phyloP scores from a whole-genome alignment of 2,797 vertebrate species.

The Malacoraja senta region DNA sequence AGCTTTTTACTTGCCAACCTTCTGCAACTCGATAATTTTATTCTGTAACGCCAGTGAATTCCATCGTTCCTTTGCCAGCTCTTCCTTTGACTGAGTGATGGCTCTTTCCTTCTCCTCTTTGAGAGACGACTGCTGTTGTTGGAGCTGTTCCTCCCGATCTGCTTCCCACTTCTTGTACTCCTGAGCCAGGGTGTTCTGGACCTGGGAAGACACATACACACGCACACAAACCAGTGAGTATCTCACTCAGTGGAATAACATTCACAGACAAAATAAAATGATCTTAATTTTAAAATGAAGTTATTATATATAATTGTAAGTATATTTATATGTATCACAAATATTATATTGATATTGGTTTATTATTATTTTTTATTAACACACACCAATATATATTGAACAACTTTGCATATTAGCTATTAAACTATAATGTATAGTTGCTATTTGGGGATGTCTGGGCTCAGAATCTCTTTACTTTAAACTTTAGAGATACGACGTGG shows the following conservation, averaged over 20 bases:
- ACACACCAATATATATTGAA: too few species aligned
- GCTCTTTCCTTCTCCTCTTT: conserved; percentile 52
- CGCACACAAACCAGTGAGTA: neutral
- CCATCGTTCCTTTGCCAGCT: conserved; percentile 52
- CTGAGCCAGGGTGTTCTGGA: conserved; percentile 46
- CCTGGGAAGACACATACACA: conserved; percentile 41
- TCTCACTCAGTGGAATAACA: neutral
- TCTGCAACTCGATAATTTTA: conserved; percentile 56
- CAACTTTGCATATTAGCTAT: too few species aligned
- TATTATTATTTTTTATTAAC: too few species aligned
- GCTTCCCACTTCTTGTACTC: conserved; percentile 51
- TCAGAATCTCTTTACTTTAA: neutral
- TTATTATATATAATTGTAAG: too few species aligned
- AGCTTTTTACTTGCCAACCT: conserved; percentile 50
- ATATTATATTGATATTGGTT: too few species aligned
- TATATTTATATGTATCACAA: too few species aligned
- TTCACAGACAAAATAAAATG: neutral
- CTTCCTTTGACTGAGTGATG: conserved; percentile 41
- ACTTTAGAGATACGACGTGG: too few species aligned
- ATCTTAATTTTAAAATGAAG: neutral
- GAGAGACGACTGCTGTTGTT: conserved; percentile 47
- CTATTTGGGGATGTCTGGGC: neutral
- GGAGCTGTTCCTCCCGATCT: conserved; percentile 51
- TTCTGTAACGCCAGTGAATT: conserved; percentile 48
- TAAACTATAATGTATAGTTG: too few species aligned